Evolutionary conservation across 2,888 invertebrate species (phyloP).

Genomic region (Ectemnius cavifrons): DNA sequence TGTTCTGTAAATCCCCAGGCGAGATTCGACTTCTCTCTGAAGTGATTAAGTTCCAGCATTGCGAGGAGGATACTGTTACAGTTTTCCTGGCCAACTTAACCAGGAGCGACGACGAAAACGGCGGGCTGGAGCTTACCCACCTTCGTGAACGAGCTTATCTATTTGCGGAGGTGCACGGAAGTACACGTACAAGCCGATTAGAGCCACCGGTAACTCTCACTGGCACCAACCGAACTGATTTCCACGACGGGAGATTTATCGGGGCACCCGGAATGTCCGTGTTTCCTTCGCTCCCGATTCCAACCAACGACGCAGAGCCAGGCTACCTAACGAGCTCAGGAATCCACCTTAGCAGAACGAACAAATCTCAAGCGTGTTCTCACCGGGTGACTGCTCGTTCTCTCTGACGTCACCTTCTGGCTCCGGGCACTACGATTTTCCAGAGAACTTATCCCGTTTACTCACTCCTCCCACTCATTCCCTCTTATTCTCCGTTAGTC

Average conservation of each 20-base stretch:
- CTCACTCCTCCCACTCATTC: too few relatives aligned
- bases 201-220: slow-evolving; percentile 49
- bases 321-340: slow-evolving; percentile 18
- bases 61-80: background rate
- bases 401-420: too few relatives aligned
- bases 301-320: slow-evolving; percentile 11
- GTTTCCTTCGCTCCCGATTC: slow-evolving; percentile 56
- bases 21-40: background rate
- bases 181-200: slow-evolving; percentile 66
- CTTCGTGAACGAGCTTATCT: slow-evolving; percentile 56
- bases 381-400: background rate
- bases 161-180: slow-evolving; percentile 50
- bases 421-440: too few relatives aligned
- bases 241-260: slow-evolving; percentile 51
- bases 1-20: too few relatives aligned
- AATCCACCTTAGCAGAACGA: slow-evolving; percentile 29
- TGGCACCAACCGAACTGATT: slow-evolving; percentile 34
- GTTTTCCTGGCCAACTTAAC: slow-evolving; percentile 35
- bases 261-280: slow-evolving; percentile 49
- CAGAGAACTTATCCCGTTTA: too few relatives aligned
- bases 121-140: slow-evolving; percentile 35
- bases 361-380: slow-evolving; percentile 38
- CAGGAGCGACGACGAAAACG: slow-evolving; percentile 48
- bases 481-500: too few relatives aligned
- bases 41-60: background rate